These are phyloP conservation scores for Zosterops borbonicus DNA, from an alignment of 2,113 vertebrate genomes.

Conservation along the genomic window DNA sequence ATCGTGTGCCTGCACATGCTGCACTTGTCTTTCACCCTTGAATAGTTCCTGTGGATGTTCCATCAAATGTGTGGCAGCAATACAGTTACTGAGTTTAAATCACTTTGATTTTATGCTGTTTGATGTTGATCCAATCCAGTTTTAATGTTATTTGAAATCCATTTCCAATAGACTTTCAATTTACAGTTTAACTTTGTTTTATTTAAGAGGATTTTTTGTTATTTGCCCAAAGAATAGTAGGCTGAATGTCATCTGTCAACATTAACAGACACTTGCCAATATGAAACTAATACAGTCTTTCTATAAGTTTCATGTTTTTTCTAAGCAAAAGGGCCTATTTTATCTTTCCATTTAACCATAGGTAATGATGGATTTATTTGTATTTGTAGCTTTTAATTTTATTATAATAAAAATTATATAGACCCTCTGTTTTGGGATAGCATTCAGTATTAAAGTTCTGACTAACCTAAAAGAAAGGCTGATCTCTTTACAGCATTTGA, in stretches of 20 bases:
- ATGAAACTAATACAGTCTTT: not conserved
- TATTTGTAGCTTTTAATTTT: not conserved
- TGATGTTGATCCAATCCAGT: not conserved
- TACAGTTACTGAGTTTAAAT: not conserved
- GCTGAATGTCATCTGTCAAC: not conserved
- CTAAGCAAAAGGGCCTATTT: not conserved
- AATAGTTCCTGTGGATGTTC: not conserved
- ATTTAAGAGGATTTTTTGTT: not conserved
- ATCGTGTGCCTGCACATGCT: fast-evolving
- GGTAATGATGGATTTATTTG: not conserved
- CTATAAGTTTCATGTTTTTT: not conserved
- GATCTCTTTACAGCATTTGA: not conserved
- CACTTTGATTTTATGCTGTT: not conserved
- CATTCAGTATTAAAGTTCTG: not conserved
- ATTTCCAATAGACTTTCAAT: not conserved
- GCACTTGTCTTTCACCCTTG: not conserved
- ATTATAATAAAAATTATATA: not conserved
- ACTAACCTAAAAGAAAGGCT: not conserved
- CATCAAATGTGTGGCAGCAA: not conserved
- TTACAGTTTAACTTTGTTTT: not conserved
- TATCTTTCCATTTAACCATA: not conserved
- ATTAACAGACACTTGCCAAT: not conserved
- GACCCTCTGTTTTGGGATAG: not conserved
- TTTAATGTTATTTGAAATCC: conserved; percentile 5
- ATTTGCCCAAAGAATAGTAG: not conserved